phyloP scores from a whole-genome alignment of 2,113 vertebrate genomes.

The Anser brachyrhynchus region DNA sequence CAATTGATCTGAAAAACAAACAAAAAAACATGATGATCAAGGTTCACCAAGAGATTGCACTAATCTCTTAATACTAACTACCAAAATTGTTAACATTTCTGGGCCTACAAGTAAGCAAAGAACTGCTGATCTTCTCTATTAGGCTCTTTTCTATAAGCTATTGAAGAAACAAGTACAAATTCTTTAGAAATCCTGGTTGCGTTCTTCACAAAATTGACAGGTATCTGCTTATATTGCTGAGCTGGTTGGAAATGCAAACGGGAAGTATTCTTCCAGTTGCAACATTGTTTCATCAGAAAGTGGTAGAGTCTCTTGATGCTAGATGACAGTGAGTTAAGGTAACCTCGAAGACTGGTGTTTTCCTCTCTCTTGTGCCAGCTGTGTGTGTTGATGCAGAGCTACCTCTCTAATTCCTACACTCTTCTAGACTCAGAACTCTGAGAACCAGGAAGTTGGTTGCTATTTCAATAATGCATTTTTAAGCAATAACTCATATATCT shows the following conservation, averaged over 20 bases:
- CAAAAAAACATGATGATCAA: background rate
- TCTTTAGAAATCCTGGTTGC: background rate
- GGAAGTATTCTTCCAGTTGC: background rate
- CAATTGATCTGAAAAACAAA: background rate
- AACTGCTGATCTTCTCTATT: background rate
- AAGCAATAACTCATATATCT: background rate
- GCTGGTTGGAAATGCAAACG: background rate
- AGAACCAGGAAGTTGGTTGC: rapidly evolving
- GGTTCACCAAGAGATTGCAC: background rate
- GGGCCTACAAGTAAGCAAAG: background rate
- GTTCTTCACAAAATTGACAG: background rate
- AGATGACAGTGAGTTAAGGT: background rate
- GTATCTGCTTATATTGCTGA: background rate
- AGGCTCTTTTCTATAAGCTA: background rate
- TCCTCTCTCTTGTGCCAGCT: background rate
- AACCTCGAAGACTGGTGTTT: background rate
- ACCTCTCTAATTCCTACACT: background rate
- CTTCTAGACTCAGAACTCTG: background rate
- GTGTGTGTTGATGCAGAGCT: background rate
- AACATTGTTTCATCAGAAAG: background rate
- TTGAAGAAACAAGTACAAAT: background rate
- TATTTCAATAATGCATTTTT: background rate
- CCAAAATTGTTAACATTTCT: background rate
- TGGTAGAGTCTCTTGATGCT: background rate
- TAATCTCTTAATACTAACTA: background rate